These are phyloP conservation scores for Cistogaster globosa DNA, from an alignment of 2,888 invertebrate genomes.

Conservation along the genomic window DNA sequence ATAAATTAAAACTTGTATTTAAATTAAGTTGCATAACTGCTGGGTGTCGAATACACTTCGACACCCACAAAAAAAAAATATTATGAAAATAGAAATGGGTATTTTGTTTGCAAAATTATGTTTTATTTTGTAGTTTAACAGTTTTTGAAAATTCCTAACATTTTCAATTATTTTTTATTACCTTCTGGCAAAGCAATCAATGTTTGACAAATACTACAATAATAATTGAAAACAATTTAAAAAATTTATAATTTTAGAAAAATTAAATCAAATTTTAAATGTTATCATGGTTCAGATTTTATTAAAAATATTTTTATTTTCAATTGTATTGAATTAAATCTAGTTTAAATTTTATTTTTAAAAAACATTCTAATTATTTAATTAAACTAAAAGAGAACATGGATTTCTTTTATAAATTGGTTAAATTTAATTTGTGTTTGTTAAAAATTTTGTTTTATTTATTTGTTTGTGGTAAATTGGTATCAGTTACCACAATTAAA, in stretches of 20 bases:
- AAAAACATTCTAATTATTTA: background rate
- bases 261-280: constrained; percentile 1
- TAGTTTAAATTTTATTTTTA: background rate
- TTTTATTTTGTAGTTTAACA: background rate
- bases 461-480: background rate
- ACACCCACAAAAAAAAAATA: background rate
- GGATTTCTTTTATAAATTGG: background rate
- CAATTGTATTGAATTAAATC: background rate
- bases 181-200: constrained; percentile 39
- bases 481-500: background rate
- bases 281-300: background rate
- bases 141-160: constrained; percentile 6
- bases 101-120: constrained; percentile 4
- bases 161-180: constrained; percentile 54
- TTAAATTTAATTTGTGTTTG: background rate
- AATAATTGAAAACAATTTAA: constrained; percentile 22
- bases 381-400: background rate
- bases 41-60: too few relatives aligned
- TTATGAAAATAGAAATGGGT: background rate
- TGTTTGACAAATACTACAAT: constrained; percentile 26
- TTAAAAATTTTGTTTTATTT: background rate
- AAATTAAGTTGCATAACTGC: background rate
- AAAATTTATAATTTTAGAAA: background rate
- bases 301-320: constrained; percentile 3
- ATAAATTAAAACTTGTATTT: background rate